Evolutionary conservation across 2,888 invertebrate genomes (phyloP), one percentile per base, ranked within the genome.

Genomic region (Tiliacea citrago): DNA sequence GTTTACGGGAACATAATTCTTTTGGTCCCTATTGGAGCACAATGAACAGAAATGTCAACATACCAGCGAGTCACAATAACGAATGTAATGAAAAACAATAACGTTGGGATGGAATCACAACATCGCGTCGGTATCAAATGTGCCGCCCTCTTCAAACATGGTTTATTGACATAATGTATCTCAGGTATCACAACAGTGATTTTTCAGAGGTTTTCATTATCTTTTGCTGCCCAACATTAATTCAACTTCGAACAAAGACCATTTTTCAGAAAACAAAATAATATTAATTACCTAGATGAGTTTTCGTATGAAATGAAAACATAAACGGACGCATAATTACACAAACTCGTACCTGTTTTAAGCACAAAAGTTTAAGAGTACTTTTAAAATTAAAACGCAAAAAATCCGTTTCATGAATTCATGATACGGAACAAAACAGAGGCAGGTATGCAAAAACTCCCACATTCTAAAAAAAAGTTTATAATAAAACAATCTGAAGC

Each of bases 401-500:
- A 92, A 85, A 89, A 90, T 92, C 91, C 87, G 84, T 91, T 93
- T 91, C 89, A 91, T 88, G 89, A 92, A 94, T 93, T 94, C 92
- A 93, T 92, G 91, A 93, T 92, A 92, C 90, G 90, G 91, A 93
- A 92, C 92, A 92, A 92, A 92, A 92, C 90, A 90, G 89, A 90
- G 90, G 89, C 88, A 91, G 91, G 90, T 89, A 91, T 92, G 91
- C 90, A 92, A 93, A 93, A 92, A 91, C 88, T 92, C 89, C 63
- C 90, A 92, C 93, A 91, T 92, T 91, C 90, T 91, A 89, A 92
- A 93, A 94, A 93, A 94, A 92, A 90, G 89, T 89, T 93, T 92
- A 90, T 91, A 91, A 92, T 92, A 93, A 94, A 94, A 95, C 94
- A 94, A 94, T 94, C 90, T 92, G 89, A 89, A 92, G 89, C 90